Base-by-base conservation (phyloP, 2,113 vertebrate genomes). In the Phocoena sinus region DNA sequence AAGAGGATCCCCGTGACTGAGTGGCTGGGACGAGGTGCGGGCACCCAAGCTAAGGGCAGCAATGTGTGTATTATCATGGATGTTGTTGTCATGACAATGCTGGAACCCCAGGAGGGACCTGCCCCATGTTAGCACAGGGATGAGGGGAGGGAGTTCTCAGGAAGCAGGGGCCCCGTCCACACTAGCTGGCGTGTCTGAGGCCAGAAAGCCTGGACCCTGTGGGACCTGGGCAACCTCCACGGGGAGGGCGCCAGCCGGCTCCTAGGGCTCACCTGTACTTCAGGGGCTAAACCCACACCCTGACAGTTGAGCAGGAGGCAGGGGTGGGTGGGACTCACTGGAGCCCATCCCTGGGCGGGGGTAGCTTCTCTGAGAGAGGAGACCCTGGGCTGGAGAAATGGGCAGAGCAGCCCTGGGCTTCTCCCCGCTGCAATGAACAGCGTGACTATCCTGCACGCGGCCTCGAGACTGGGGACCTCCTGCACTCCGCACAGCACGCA, bases 381-480 rank as follows among this genome's bases (percentile, higher is more conserved):
- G 38, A 26, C 8, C 25, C 25, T 47, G 67, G 38, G 67, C 65
- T 67, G 58, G 28, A 47, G 1, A 44, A 41, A 12, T 3, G 8
- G 36, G 33, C 53, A 63, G 67, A 36, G 14, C 60, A 47, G 47
- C 12, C 31, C 81, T 23, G 70, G 50, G 47, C 26, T 63, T 56
- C 73, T 36, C 21, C 11, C 71, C 12, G 33, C 31, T 31, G 3
- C 26, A 63, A 2, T 28, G 0, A 17, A 70, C 47, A 21, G 3
- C 8, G 8, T 0, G n/a, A 17, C 13, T 10, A 3, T 36, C 21
- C 8, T 14, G 44, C 56, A 21, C 3, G 0, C 68, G 41, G 18
- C 28, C 62, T 17, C 2, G 6, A 68, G 31, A 18, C 65, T 15
- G 6, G 70, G 58, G 18, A 38, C 20, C 21, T 15, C 18, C 44